Conservation (phyloP, 1,140 invertebrate genomes). For the Listronotus bonariensis region DNA sequence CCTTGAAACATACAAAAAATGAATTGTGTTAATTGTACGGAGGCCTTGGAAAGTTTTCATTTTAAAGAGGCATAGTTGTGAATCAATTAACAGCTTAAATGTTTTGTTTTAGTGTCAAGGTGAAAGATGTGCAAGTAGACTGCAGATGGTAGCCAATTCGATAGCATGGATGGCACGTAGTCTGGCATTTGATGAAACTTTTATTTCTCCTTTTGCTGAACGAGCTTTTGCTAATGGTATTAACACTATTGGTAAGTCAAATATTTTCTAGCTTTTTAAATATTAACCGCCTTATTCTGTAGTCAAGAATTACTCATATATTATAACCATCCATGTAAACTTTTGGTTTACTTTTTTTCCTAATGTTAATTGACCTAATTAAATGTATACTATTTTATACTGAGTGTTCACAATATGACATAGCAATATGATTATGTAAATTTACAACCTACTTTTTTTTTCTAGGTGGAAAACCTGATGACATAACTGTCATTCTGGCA, state of each 20-base stretch:
- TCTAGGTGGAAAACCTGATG: conserved; percentile 94
- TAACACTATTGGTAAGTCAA: conserved; percentile 78
- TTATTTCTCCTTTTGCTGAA: conserved; percentile 94
- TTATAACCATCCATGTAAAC: too few relatives aligned
- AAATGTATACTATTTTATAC: too few relatives aligned
- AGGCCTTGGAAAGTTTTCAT: not conserved
- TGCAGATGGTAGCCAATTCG: conserved; percentile 90
- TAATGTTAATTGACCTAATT: too few relatives aligned
- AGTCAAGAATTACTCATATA: too few relatives aligned
- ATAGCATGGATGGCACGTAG: conserved; percentile 93
- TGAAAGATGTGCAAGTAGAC: conserved; percentile 69
- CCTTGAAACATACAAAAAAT: too few relatives aligned
- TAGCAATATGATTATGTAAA: too few relatives aligned
- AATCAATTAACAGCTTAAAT: conserved; percentile 37
- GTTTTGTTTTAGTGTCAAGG: conserved; percentile 64
- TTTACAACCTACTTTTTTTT: conserved; percentile 53
- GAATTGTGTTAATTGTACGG: not conserved
- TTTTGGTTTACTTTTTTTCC: too few relatives aligned
- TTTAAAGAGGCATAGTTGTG: conserved; percentile 8
- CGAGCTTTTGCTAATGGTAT: conserved; percentile 92
- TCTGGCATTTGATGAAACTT: conserved; percentile 90
- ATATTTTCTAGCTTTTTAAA: too few relatives aligned
- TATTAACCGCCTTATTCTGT: too few relatives aligned
- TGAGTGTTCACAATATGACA: too few relatives aligned
- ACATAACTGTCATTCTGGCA: conserved; percentile 94